Evolutionary conservation across 2,888 invertebrate genomes (phyloP).

Genomic region (Xestia rhomboidea): DNA sequence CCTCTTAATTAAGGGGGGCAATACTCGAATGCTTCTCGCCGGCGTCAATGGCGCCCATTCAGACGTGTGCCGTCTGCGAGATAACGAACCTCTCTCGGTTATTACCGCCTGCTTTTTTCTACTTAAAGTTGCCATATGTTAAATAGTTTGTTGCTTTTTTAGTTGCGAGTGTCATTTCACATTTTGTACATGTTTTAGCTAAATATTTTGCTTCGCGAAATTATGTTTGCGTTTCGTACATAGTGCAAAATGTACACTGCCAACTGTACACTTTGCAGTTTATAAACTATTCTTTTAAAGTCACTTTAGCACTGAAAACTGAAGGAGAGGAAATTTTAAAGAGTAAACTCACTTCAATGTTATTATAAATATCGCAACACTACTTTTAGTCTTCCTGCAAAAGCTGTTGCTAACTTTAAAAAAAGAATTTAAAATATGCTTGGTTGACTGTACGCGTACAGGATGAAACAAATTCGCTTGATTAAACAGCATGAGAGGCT

Average conservation of each 20-base stretch:
- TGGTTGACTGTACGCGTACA: slow-evolving; percentile 22
- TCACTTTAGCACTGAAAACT: slow-evolving; percentile 38
- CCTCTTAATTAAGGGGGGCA: slow-evolving; percentile 88
- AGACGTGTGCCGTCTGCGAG: slow-evolving; percentile 85
- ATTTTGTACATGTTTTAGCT: slow-evolving; percentile 4
- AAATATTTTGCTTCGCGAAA: slow-evolving; percentile 21
- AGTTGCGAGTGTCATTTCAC: slow-evolving; percentile 33
- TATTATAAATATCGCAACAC: slow-evolving; percentile 18
- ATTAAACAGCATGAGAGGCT: slow-evolving; percentile 73
- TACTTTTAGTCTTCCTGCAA: background rate
- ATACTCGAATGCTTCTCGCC: slow-evolving; percentile 82
- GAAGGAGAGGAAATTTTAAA: slow-evolving; percentile 13
- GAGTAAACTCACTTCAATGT: slow-evolving; percentile 7
- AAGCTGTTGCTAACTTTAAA: slow-evolving; percentile 9
- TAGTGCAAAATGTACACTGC: slow-evolving; percentile 13
- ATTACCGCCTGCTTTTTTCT: slow-evolving; percentile 81
- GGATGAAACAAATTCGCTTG: slow-evolving; percentile 69
- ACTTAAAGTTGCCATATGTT: slow-evolving; percentile 52
- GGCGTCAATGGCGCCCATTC: slow-evolving; percentile 81
- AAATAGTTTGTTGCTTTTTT: slow-evolving; percentile 50
- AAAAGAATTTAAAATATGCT: slow-evolving; percentile 15
- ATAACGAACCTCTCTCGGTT: slow-evolving; percentile 87
- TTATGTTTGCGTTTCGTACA: slow-evolving; percentile 3
- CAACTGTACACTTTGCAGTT: slow-evolving; percentile 18
- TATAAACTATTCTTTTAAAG: slow-evolving; percentile 39